phyloP scores from a whole-genome alignment of 1,140 invertebrate species.

The Saccostrea glomerata region DNA sequence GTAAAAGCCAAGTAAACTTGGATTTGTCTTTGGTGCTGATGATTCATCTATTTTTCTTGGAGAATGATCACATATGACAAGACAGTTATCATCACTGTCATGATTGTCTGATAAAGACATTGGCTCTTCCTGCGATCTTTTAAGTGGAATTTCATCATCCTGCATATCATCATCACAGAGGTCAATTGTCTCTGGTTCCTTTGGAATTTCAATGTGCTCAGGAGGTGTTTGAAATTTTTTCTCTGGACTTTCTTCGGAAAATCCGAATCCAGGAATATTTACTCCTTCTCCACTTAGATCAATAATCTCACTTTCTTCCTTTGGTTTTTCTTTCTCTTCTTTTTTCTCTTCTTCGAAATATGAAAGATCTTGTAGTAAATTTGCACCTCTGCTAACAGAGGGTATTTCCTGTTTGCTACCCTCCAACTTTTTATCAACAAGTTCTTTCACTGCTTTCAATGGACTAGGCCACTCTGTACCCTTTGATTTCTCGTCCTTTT shows the following conservation, averaged over 20 bases:
- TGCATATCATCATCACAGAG: not conserved
- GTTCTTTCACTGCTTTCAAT: conserved; percentile 9
- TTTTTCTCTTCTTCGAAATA: conserved; percentile 20
- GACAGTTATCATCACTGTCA: conserved; percentile 4
- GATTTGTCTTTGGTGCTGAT: not conserved
- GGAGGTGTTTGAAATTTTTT: not conserved
- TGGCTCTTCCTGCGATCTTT: not conserved
- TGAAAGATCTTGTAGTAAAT: conserved; percentile 20
- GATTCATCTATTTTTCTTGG: not conserved
- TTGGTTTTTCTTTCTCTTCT: not conserved
- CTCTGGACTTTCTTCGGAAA: not conserved
- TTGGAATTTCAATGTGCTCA: not conserved
- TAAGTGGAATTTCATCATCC: not conserved
- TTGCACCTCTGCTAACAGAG: conserved; percentile 11
- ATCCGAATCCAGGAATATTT: conserved; percentile 27
- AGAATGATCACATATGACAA: conserved; percentile 7
- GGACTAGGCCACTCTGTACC: conserved; percentile 24
- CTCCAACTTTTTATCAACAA: not conserved
- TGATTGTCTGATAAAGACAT: not conserved
- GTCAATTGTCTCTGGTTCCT: not conserved
- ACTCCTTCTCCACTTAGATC: not conserved
- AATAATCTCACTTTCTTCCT: conserved; percentile 1
- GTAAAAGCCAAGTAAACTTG: not conserved
- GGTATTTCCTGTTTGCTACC: not conserved
- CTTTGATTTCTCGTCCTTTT: not conserved